phyloP scores from a whole-genome alignment of 2,888 invertebrate species.

The Rotaria sp. region DNA sequence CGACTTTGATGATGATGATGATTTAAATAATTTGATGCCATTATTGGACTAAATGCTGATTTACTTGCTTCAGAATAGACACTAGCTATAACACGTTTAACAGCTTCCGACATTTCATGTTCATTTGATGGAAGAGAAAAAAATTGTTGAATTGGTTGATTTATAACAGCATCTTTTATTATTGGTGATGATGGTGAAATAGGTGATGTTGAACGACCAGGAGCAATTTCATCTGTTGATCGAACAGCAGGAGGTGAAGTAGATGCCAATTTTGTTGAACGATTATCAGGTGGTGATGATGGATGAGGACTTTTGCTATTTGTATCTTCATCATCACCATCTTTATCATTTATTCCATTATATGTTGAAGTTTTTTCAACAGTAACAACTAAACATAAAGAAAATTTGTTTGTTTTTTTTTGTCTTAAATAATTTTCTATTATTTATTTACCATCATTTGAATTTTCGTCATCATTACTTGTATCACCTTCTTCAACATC shows the following conservation, averaged over 20 bases:
- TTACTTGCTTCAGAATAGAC: constrained; percentile 5
- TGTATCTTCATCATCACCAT: not conserved
- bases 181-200: constrained; percentile 1
- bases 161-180: not conserved
- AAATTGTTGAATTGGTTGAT: not conserved
- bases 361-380: not conserved
- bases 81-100: constrained; percentile 9
- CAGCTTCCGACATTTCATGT: constrained; percentile 26
- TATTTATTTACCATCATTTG: not conserved
- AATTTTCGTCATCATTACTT: not conserved
- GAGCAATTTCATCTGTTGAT: not conserved
- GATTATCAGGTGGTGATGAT: not conserved
- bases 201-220: not conserved
- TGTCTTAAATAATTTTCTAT: no score
- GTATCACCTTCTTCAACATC: constrained; percentile 22
- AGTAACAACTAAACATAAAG: not conserved
- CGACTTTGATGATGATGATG: constrained; percentile 29
- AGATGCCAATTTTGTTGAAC: not conserved
- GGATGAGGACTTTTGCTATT: constrained; percentile 24
- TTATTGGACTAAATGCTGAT: constrained; percentile 25
- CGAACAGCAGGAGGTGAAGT: constrained; percentile 19
- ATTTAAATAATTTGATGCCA: constrained; percentile 21
- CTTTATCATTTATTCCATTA: not conserved
- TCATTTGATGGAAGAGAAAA: constrained; percentile 18
- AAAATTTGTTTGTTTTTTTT: not conserved